phyloP scores from a whole-genome alignment of 1,140 invertebrate genomes.

The Pogonomyrmex barbatus region DNA sequence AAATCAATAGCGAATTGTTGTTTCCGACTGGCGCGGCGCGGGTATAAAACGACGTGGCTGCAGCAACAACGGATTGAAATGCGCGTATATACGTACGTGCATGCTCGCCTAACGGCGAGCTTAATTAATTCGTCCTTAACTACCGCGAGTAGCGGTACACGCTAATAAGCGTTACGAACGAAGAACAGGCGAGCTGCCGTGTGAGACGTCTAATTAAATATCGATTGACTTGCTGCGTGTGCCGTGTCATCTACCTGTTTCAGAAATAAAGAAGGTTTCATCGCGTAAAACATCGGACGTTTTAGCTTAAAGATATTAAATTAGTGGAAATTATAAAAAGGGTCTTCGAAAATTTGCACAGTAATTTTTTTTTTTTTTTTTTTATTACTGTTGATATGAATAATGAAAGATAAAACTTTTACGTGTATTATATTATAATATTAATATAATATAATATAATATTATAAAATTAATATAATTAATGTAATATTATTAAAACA shows the following conservation, averaged over 20 bases:
- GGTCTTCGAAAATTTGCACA: not conserved
- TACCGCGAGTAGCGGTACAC: constrained; percentile 41
- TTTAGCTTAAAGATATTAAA: not conserved
- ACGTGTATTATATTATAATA: not conserved
- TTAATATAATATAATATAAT: not conserved
- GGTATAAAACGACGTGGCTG: constrained; percentile 34
- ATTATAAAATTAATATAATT: not conserved
- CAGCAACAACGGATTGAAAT: constrained; percentile 39
- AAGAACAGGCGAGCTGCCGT: constrained; percentile 35
- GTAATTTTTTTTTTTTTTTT: not conserved
- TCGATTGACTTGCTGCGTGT: constrained; percentile 42
- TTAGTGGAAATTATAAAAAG: not conserved
- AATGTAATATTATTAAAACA: not conserved
- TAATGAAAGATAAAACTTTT: not conserved
- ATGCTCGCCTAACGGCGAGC: constrained; percentile 43
- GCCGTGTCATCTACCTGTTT: constrained; percentile 25
- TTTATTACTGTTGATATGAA: not conserved
- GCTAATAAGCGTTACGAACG: constrained; percentile 53
- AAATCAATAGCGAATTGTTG: constrained; percentile 66
- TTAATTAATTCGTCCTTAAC: constrained; percentile 62
- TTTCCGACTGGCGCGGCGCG: constrained; percentile 40
- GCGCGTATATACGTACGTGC: constrained; percentile 24
- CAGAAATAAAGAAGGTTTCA: not conserved
- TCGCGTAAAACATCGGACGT: not conserved
- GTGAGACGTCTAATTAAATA: constrained; percentile 54